Base-by-base conservation (phyloP, 2,888 invertebrate genomes). In the Dysmachus trigonus region DNA sequence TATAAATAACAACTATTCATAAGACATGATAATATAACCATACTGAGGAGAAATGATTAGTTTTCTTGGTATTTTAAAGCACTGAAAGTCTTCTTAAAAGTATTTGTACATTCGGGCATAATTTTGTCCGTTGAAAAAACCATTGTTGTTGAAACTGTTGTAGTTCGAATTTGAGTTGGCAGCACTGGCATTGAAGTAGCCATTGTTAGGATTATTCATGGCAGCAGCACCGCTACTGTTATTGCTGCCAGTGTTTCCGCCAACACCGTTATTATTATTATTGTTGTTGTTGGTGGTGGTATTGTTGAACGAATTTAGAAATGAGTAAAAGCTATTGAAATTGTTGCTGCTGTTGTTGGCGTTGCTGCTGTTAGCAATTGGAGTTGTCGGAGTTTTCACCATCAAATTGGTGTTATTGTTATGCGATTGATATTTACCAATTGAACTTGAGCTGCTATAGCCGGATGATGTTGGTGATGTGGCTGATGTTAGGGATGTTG, bases 31-130 rank as follows among this genome's bases (percentile, higher is more conserved):
- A 81, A 47, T 27, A 53, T 27, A 53, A 83, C 72, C 41, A 83
- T 83, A 83, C 83, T 83, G 83, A 72, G 15, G 27, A 72, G 62
- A 81, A 81, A 47, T 33, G 13, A 35, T 47, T 81, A 15, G 31
- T 81, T 53, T 30, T 82, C 31, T 84, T 62, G 53, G 72, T 84
- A 72, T 85, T 73, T 74, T 85, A 76, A 85, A 83, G 83, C 83
- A 72, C 72, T 38, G 83, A 83, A 35, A 72, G 72, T 72, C 30
- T 76, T 41, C 79, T 89, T 89, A 89, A 87, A 89, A 89, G 88
- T 89, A 89, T 87, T 89, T 89, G 88, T 89, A 89, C 88, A 88
- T 88, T 86, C 88, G 88, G 47, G 87, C 87, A 77, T 87, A 88
- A 53, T 87, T 87, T 85, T 88, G 77, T 72, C 81, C 81, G 41